A percentile compares a stretch with the other conserved stretches of the same genome.
Conservation (phyloP, 2,113 vertebrate species). For the Amphiprion percula region DNA sequence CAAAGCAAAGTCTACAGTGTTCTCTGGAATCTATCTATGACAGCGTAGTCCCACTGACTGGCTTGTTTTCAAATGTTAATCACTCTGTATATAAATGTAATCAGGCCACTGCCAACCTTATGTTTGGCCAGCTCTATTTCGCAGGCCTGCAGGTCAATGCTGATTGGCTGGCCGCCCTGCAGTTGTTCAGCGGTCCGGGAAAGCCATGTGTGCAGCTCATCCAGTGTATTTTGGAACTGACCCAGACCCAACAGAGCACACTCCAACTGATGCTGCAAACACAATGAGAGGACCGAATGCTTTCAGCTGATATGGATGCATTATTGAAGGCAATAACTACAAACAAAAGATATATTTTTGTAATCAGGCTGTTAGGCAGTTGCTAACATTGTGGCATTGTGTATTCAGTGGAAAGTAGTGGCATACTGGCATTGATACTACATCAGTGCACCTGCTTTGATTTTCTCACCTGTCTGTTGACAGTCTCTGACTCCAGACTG, state of each 20-base stretch:
- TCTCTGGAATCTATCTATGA: too few species aligned
- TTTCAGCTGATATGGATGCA: neutral
- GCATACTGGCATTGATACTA: neutral
- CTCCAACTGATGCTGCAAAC: constrained; percentile 87
- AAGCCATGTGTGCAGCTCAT: constrained; percentile 90
- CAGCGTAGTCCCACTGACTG: too few species aligned
- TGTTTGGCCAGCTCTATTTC: constrained; percentile 94
- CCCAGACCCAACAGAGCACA: constrained; percentile 89
- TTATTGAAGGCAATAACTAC: neutral
- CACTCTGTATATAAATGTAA: neutral
- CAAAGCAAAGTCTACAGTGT: too few species aligned
- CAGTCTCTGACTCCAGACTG: constrained; percentile 87
- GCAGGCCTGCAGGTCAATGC: constrained; percentile 90
- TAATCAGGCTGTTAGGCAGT: neutral
- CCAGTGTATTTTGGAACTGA: constrained; percentile 91
- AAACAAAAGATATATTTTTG: neutral
- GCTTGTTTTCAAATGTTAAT: too few species aligned
- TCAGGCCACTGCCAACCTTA: constrained; percentile 82
- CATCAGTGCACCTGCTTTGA: neutral
- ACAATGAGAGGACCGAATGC: neutral
- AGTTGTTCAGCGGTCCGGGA: constrained; percentile 85
- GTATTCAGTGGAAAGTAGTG: neutral
- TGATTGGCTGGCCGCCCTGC: constrained; percentile 75
- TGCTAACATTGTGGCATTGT: neutral
- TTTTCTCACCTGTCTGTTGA: constrained; percentile 86